phyloP scores from a whole-genome alignment of 2,797 vertebrate species.

The Paguma larvata region DNA sequence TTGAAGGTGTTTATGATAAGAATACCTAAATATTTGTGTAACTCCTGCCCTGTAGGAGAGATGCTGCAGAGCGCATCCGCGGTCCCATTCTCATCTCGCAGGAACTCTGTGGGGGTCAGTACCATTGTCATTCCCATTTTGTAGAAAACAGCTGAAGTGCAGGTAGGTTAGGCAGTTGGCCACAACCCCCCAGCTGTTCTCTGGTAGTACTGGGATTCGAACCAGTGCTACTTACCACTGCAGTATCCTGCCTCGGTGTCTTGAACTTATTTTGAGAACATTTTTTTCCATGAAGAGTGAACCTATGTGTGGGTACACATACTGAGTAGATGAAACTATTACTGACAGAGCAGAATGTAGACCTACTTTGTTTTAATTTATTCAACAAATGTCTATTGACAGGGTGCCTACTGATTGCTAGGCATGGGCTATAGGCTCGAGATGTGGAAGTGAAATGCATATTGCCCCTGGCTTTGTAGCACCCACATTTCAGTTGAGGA shows the following conservation, averaged over 20 bases:
- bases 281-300: conserved; percentile 1
- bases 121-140: background rate
- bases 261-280: conserved; percentile 1
- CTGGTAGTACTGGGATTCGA: background rate
- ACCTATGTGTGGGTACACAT: background rate
- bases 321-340: background rate
- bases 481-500: background rate
- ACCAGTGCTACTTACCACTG: background rate
- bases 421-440: background rate
- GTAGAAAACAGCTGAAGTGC: background rate
- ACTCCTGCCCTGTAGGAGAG: background rate
- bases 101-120: background rate
- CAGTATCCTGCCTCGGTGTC: background rate
- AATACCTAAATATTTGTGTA: background rate
- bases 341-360: background rate
- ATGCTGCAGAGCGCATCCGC: background rate
- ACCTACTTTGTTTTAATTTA: background rate
- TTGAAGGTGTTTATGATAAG: background rate
- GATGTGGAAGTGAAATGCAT: background rate
- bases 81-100: background rate
- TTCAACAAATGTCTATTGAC: background rate
- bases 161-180: background rate
- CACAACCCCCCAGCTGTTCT: background rate
- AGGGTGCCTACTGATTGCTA: background rate
- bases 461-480: background rate